Conservation (phyloP, 2,888 invertebrate genomes). For the Calephelis perditalis region DNA sequence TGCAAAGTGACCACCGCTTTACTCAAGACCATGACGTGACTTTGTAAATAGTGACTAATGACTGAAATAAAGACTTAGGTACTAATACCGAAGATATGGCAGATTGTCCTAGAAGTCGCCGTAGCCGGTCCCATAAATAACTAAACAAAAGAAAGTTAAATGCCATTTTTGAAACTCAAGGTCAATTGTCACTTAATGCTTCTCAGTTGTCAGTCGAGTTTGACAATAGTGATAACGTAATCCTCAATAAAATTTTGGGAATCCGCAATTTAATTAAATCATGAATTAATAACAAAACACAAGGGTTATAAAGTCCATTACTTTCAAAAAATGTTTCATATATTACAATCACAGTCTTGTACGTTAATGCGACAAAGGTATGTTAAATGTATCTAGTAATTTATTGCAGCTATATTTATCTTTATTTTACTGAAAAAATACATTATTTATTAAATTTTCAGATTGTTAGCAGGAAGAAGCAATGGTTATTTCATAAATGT, state of each 20-base stretch:
- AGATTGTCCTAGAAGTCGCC: no score
- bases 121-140: no score
- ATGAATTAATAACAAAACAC: slow-evolving; percentile 35
- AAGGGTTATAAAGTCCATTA: slow-evolving; percentile 12
- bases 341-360: slow-evolving; percentile 54
- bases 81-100: no score
- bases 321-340: slow-evolving; percentile 57
- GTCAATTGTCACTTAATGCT: not conserved
- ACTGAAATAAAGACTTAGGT: no score
- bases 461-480: slow-evolving; percentile 48
- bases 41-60: no score
- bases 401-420: slow-evolving; percentile 11
- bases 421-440: slow-evolving; percentile 25
- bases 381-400: slow-evolving; percentile 5
- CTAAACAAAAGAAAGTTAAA: no score
- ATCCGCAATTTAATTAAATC: slow-evolving; percentile 29
- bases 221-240: not conserved
- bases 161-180: no score
- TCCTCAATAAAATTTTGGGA: not conserved
- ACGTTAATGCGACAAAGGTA: slow-evolving; percentile 55
- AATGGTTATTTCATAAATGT: slow-evolving; percentile 49
- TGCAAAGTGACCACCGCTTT: no score
- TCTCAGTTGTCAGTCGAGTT: not conserved
- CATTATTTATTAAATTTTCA: slow-evolving; percentile 39
- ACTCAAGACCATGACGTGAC: no score